Base-by-base conservation (phyloP, 2,797 vertebrate species). In the Myotis myotis region DNA sequence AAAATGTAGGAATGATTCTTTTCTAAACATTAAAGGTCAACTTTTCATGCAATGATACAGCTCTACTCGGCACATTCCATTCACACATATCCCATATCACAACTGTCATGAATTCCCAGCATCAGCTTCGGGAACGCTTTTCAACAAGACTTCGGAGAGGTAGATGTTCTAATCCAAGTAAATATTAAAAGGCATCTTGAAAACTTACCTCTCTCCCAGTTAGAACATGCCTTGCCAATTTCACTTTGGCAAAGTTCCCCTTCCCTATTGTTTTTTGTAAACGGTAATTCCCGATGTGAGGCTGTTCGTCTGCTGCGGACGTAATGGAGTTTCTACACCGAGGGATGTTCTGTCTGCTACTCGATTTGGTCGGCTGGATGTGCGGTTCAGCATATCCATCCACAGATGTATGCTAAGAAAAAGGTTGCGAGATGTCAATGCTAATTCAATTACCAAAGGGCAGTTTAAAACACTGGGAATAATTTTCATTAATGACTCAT, bases 221-320 rank as follows among this genome's bases (percentile, higher is more conserved):
- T 74, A 99, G 98, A 86, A 99, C 99, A 84, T 99, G 99, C 90
- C 99, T 98, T 30, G 99, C 99, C 98, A 99, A 97, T 94, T 99
- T 99, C 93, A 99, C 99, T 98, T 99, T 99, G 97, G 99, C 99
- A 92, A 99, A 99, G 97, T 99, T 99, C 94, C 99, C 99, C 98
- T 99, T 99, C 96, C 99, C 99, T 97, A 99, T 99, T 93, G 99
- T 99, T 98, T 99, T 99, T 84, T 99, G 99, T 95, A 99, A 98
- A 89, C 99, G 99, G 70, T 99, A 99, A 97, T 99, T 99, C 96
- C 99, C 99, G 95, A 99, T 98, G 95, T 99, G 99, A 86, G 99
- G 99, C 89, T 99, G 99, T 89, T 99, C 99, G 49, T 99, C 99
- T 3, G 98, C 97, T 15, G 99, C 99, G 82, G 99, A 99, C 0